Base-by-base conservation (phyloP, 2,888 invertebrate species). In the Amiota minor region DNA sequence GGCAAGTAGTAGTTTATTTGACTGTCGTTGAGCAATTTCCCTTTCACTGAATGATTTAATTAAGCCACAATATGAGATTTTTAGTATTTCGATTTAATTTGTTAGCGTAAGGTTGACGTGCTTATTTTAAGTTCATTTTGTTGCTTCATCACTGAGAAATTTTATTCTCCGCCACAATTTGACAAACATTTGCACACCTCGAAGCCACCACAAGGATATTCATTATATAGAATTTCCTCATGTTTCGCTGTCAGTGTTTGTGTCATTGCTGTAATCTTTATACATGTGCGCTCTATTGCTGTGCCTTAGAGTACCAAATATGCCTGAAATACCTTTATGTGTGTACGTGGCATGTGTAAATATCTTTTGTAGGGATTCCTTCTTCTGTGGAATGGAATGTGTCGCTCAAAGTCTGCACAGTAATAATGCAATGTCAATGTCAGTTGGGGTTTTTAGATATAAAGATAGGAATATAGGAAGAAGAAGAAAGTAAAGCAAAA, bases 121-220 rank as follows among this genome's bases (percentile, higher is more conserved):
- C 11, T 18, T 59, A 20, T 20, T 16, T 59, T 59, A 20, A 35
- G 56, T 20, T 59, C 11, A 59, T 59, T 59, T 59, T 59, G 20
- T 59, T 59, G 18, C 56, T 59, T 45, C 62, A 53, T 53, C 14
- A 53, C 23, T 3, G 11, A 12, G n/a, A 68, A 20, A 20, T 53
- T 68, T 20, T 68, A 68, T 68, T 18, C 50, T 23, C 12, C 14
- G 67, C 50, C 16, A 61, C 62, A 67, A 71, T 71, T 71, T 61
- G 50, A 53, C 62, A 61, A 71, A 71, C 61, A 61, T 62, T 59
- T 71, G 23, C 61, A 50, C 14, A 61, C 61, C 62, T 20, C 59
- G 50, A 62, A 50, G 59, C 16, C 67, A 12, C 14, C 70, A 12
- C 16, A 61, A 59, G 50, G 62, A 71, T 61, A 61, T 61, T 49